These are phyloP conservation scores for Eupsilia transversa DNA, from an alignment of 2,888 invertebrate genomes.

Conservation along the genomic window DNA sequence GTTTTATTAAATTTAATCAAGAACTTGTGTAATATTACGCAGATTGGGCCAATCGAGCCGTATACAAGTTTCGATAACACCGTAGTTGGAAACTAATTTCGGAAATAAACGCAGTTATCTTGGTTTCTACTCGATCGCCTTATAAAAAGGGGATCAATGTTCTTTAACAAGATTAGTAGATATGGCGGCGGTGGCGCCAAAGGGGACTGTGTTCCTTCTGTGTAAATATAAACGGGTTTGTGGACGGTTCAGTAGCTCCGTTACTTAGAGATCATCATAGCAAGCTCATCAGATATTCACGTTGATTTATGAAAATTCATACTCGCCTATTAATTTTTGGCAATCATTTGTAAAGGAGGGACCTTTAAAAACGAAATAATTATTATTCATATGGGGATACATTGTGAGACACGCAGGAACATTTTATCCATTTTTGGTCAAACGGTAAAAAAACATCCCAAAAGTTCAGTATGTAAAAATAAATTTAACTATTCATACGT, in stretches of 20 bases:
- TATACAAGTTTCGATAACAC: conserved; percentile 89
- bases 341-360: not conserved
- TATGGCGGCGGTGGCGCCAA: conserved; percentile 67
- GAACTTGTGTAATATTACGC: conserved; percentile 90
- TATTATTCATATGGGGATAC: no score
- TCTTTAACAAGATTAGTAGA: conserved; percentile 80
- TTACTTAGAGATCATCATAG: conserved; percentile 37
- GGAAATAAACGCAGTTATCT: conserved; percentile 87
- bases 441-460: not conserved
- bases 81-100: conserved; percentile 89
- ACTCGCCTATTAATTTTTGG: conserved; percentile 5
- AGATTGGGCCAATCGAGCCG: conserved; percentile 89
- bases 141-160: conserved; percentile 86
- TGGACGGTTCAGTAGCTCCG: conserved; percentile 48
- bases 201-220: conserved; percentile 64
- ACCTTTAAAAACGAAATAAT: no score
- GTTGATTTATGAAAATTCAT: conserved; percentile 38
- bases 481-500: conserved; percentile 5
- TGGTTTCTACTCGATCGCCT: conserved; percentile 84
- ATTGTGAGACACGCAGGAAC: no score
- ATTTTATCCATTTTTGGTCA: no score
- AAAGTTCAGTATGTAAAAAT: not conserved
- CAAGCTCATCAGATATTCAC: conserved; percentile 29
- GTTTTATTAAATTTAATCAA: conserved; percentile 91
- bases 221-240: conserved; percentile 62